These are phyloP conservation scores for Mesaphorura yosii DNA, from an alignment of 1,140 invertebrate species.

Conservation along the genomic window DNA sequence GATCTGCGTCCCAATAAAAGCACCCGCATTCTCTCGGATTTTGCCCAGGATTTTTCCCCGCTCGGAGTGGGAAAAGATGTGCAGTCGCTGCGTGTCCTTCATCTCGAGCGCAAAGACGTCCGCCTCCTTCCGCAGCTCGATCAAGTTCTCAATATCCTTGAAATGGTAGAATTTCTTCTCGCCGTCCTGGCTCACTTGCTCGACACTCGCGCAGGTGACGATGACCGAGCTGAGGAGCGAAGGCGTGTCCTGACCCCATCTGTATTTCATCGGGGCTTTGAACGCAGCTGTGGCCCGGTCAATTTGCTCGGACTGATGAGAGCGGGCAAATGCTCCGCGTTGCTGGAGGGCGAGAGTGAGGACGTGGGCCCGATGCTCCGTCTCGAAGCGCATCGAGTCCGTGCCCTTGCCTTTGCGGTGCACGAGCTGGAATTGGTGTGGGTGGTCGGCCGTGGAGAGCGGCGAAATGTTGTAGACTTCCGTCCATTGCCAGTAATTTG, in stretches of 20 bases:
- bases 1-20: slow-evolving; percentile 22
- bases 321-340: slow-evolving; percentile 23
- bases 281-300: slow-evolving; percentile 24
- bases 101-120: slow-evolving; percentile 28
- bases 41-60: slow-evolving; percentile 17
- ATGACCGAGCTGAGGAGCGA: slow-evolving; percentile 18
- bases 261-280: slow-evolving; percentile 22
- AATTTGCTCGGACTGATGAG: slow-evolving; percentile 28
- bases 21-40: slow-evolving; percentile 20
- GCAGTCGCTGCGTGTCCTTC: slow-evolving; percentile 27
- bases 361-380: slow-evolving; percentile 82
- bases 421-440: slow-evolving; percentile 35
- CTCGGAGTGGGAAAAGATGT: slow-evolving; percentile 30
- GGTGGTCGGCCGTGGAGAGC: slow-evolving; percentile 44
- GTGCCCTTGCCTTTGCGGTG: slow-evolving; percentile 52
- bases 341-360: slow-evolving; percentile 69
- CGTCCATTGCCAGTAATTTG: slow-evolving; percentile 83
- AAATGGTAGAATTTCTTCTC: slow-evolving; percentile 69
- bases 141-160: slow-evolving; percentile 77
- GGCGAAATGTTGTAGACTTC: slow-evolving; percentile 68
- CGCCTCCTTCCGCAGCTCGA: slow-evolving; percentile 41
- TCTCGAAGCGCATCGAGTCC: slow-evolving; percentile 94
- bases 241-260: slow-evolving; percentile 28
- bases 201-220: slow-evolving; percentile 23
- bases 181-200: slow-evolving; percentile 28